Percentiles rank a stretch among this genome's conserved stretches.
Evolutionary conservation across 2,113 vertebrate genomes (phyloP).

Genomic region (Heterotis niloticus): DNA sequence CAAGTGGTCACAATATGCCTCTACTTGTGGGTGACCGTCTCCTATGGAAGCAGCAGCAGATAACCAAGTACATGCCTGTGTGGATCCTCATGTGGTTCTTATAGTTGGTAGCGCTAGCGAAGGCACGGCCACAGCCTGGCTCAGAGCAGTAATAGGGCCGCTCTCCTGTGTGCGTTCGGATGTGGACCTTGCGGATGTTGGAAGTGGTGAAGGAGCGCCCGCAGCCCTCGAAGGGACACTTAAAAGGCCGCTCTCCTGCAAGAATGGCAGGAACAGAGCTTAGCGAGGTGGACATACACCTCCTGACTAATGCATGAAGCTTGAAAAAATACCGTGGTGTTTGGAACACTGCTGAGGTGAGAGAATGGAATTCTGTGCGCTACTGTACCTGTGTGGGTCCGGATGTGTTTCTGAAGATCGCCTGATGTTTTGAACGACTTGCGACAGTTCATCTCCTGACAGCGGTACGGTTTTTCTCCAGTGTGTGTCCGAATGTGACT

Average conservation of each 20-base stretch:
- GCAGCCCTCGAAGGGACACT: conserved; percentile 92
- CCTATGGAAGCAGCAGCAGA: neutral
- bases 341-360: neutral
- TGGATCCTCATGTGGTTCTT: conserved; percentile 99
- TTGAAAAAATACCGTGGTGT: neutral
- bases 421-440: conserved; percentile 99
- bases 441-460: conserved; percentile 90
- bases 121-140: conserved; percentile 91
- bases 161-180: conserved; percentile 95
- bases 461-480: conserved; percentile 95
- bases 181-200: conserved; percentile 97
- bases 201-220: conserved; percentile 97
- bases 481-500: conserved; percentile 96
- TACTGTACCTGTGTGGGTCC: conserved; percentile 88
- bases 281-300: neutral
- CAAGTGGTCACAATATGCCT: neutral
- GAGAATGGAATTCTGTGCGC: neutral
- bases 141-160: conserved; percentile 97
- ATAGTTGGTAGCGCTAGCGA: conserved; percentile 97
- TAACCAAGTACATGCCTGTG: conserved; percentile 69
- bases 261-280: conserved; percentile 3
- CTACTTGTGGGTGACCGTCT: neutral
- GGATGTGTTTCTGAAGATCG: conserved; percentile 94
- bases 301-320: neutral
- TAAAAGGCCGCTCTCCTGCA: conserved; percentile 94